These are phyloP conservation scores for Eleginops maclovinus DNA, from an alignment of 2,113 vertebrate genomes.

Conservation along the genomic window DNA sequence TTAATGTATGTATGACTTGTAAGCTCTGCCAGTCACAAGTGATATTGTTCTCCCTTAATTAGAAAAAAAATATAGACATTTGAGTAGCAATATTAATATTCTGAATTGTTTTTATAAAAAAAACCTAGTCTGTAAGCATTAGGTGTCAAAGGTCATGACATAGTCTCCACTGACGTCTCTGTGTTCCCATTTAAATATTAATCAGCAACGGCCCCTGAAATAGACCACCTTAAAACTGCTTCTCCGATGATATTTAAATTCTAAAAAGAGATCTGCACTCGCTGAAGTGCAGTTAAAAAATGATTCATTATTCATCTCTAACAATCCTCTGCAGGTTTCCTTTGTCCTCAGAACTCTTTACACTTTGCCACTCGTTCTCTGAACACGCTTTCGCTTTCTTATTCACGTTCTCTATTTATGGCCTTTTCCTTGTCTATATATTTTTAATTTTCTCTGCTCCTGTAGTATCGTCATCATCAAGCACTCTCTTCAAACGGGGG, in stretches of 20 bases:
- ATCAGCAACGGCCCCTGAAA: slow-evolving; percentile 59
- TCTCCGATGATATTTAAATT: slow-evolving; percentile 64
- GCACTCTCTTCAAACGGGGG: not conserved
- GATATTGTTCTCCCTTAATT: not conserved
- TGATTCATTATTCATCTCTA: slow-evolving; percentile 68
- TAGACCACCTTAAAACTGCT: slow-evolving; percentile 58
- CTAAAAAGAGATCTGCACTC: slow-evolving; percentile 54
- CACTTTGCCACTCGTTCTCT: no score
- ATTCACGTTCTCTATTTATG: slow-evolving; percentile 4
- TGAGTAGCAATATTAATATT: slow-evolving; percentile 10
- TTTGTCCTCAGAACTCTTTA: slow-evolving; percentile 37
- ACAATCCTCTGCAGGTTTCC: slow-evolving; percentile 58
- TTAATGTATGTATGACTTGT: not conserved
- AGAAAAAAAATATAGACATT: not conserved
- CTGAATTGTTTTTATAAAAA: not conserved
- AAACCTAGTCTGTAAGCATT: not conserved
- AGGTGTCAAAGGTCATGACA: slow-evolving; percentile 47
- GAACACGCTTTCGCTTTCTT: not conserved
- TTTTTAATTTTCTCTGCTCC: not conserved
- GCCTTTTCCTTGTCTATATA: not conserved
- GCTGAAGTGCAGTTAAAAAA: slow-evolving; percentile 57
- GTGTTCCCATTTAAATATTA: slow-evolving; percentile 62
- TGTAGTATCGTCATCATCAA: not conserved
- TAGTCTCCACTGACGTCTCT: slow-evolving; percentile 21
- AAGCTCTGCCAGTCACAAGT: not conserved